A percentile compares a stretch with the other conserved stretches of the same genome.
phyloP scores from a whole-genome alignment of 92 coral and sea anemone genomes.

The Umimayanthus chanpuru region DNA sequence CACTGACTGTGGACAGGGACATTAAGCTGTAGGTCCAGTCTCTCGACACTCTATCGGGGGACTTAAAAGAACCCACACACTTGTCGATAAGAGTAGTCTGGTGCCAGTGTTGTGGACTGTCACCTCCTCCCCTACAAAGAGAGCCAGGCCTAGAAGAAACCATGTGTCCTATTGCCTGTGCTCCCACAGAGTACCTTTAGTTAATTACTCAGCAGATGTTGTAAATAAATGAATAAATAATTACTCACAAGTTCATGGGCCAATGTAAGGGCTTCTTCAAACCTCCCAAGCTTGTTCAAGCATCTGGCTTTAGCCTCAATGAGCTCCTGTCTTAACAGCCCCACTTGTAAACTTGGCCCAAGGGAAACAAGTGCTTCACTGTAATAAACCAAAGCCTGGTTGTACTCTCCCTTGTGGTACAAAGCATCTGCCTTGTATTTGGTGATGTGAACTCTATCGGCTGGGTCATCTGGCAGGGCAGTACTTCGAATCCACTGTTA shows the following conservation, averaged over 20 bases:
- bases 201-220: no score
- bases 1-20: no score
- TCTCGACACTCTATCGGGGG: no score
- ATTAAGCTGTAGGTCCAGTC: no score
- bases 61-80: no score
- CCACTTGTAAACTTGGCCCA: slow-evolving; percentile 33
- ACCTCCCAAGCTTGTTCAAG: slow-evolving; percentile 59
- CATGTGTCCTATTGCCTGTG: no score
- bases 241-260: slow-evolving; percentile 42
- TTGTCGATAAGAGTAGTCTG: no score
- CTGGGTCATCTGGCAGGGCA: slow-evolving; percentile 38
- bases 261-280: slow-evolving; percentile 54
- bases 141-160: no score
- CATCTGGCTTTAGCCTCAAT: slow-evolving; percentile 72
- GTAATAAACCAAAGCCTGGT: slow-evolving; percentile 54
- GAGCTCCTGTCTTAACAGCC: slow-evolving; percentile 64
- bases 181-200: no score
- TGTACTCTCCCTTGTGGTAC: slow-evolving; percentile 46
- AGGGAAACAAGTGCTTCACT: slow-evolving; percentile 29
- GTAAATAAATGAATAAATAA: neutral
- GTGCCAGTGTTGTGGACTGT: no score
- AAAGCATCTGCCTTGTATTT: slow-evolving; percentile 76
- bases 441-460: slow-evolving; percentile 54
- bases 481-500: slow-evolving; percentile 63
- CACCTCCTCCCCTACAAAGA: no score